Percentiles rank a stretch among this genome's conserved stretches.
Conservation (phyloP, 2,113 vertebrate genomes). For the Perca fluviatilis region DNA sequence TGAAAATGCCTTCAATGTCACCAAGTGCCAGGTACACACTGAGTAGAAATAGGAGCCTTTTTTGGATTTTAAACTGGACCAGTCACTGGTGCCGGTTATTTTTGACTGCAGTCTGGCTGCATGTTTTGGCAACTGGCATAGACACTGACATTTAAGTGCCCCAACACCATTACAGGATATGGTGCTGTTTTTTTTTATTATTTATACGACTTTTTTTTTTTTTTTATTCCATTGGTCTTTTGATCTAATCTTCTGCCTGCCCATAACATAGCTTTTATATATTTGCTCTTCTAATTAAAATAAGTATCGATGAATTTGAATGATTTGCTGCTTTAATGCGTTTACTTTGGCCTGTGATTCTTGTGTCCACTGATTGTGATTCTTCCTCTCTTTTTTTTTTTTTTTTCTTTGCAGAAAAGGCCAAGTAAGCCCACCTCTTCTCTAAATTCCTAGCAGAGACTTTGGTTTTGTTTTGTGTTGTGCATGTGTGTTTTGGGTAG, state of each 20-base stretch:
- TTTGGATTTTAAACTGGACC: slow-evolving; percentile 13
- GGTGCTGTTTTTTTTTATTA: slow-evolving; percentile 6
- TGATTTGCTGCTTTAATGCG: slow-evolving; percentile 34
- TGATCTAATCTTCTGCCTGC: slow-evolving; percentile 32
- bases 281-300: slow-evolving; percentile 19
- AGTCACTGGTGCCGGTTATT: slow-evolving; percentile 19
- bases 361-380: slow-evolving; percentile 64
- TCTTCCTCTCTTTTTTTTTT: slow-evolving; percentile 72
- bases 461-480: slow-evolving; percentile 93
- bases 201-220: neutral
- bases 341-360: slow-evolving; percentile 15
- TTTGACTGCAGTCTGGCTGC: slow-evolving; percentile 45
- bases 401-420: slow-evolving; percentile 91
- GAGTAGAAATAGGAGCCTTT: slow-evolving; percentile 28
- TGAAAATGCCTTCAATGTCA: slow-evolving; percentile 60
- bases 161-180: slow-evolving; percentile 17
- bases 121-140: slow-evolving; percentile 28
- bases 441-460: slow-evolving; percentile 85
- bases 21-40: slow-evolving; percentile 58
- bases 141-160: slow-evolving; percentile 41
- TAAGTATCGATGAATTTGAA: neutral
- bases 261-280: slow-evolving; percentile 46
- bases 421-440: slow-evolving; percentile 89
- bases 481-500: slow-evolving; percentile 96
- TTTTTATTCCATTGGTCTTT: slow-evolving; percentile 12